Percentiles rank a stretch among this genome's conserved stretches.
Evolutionary conservation across 1,140 invertebrate species (phyloP).

Genomic region (Achroia grisella): DNA sequence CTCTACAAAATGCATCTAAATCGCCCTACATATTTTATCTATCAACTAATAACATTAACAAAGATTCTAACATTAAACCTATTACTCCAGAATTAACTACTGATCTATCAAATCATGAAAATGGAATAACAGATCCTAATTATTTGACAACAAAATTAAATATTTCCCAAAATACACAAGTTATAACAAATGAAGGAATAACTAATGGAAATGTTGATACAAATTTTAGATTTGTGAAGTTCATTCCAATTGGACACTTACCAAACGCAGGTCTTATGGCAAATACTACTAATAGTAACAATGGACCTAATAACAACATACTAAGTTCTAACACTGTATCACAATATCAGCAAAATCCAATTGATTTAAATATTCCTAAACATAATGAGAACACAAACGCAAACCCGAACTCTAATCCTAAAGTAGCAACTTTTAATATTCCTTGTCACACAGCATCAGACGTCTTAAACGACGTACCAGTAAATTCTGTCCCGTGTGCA

Average conservation of each 20-base stretch:
- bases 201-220: no score
- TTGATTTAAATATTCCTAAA: background rate
- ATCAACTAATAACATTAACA: no score
- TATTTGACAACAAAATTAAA: no score
- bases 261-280: background rate
- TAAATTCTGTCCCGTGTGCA: background rate
- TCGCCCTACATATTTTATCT: background rate
- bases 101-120: no score
- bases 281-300: no score
- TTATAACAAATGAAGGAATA: no score
- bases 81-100: no score
- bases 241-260: background rate
- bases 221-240: background rate
- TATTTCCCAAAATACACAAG: no score
- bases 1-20: background rate
- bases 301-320: background rate
- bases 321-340: background rate
- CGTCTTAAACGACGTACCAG: conserved; percentile 11
- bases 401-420: background rate
- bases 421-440: conserved; percentile 9
- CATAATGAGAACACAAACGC: background rate
- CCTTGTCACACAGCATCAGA: conserved; percentile 20
- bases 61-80: no score
- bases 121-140: no score
- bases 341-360: background rate